Evolutionary conservation across 2,888 invertebrate species (phyloP).

Genomic region (Iphiclides podalirius): DNA sequence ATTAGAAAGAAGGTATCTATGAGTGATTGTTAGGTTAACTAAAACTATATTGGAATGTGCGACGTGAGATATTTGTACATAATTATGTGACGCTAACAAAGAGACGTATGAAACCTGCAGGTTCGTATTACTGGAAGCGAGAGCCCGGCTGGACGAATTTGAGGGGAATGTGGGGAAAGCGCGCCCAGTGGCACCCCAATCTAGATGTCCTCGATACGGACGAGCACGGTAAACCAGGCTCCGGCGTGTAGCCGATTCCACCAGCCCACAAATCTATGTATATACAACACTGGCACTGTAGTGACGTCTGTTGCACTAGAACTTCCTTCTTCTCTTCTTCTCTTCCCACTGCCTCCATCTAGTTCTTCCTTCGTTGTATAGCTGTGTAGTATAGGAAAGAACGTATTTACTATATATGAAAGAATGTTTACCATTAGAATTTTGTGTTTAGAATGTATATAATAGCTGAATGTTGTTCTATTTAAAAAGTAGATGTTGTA

Average conservation of each 20-base stretch:
- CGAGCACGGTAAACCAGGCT: slow-evolving; percentile 55
- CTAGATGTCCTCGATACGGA: slow-evolving; percentile 41
- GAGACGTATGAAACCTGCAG: slow-evolving; percentile 55
- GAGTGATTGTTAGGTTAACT: background rate
- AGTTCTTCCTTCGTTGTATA: background rate
- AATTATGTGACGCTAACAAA: background rate
- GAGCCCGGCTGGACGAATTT: slow-evolving; percentile 90
- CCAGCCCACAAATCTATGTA: slow-evolving; percentile 1
- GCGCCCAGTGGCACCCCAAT: slow-evolving; percentile 64
- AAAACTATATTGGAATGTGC: too few relatives aligned
- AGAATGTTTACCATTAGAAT: background rate
- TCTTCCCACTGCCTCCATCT: background rate
- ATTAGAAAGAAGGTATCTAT: background rate
- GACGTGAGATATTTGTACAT: background rate
- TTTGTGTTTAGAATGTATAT: background rate
- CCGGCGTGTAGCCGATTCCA: slow-evolving; percentile 23
- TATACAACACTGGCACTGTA: slow-evolving; percentile 22
- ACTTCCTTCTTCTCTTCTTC: background rate
- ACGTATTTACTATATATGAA: too few relatives aligned
- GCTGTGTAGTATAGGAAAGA: background rate
- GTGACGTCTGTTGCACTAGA: slow-evolving; percentile 22
- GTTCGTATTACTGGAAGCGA: slow-evolving; percentile 86
- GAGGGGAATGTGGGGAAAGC: slow-evolving; percentile 90
- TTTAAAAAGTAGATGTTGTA: too few relatives aligned
- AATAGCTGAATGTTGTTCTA: background rate